Conservation (phyloP, 2,888 invertebrate species). For the Lacanobia oleracea region DNA sequence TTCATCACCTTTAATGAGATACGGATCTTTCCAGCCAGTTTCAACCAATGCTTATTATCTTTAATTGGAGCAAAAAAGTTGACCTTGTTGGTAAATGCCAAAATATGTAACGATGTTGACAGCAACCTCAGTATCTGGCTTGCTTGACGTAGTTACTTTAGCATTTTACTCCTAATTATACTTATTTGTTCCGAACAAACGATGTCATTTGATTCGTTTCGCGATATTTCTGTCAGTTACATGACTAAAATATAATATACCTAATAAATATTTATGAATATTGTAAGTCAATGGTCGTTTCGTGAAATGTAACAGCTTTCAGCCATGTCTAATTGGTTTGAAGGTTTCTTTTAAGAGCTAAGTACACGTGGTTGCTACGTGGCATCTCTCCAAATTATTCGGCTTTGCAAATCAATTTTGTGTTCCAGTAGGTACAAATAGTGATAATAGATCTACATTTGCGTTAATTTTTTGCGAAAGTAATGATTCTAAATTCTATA, state of each 20-base stretch:
- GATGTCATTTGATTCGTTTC: constrained; percentile 30
- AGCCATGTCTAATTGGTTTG: neutral
- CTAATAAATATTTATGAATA: neutral
- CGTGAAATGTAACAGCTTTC: constrained; percentile 9
- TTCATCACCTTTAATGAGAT: constrained; percentile 17
- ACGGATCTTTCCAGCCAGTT: constrained; percentile 34
- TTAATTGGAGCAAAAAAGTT: constrained; percentile 50
- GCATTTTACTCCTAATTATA: constrained; percentile 25
- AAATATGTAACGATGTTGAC: constrained; percentile 47
- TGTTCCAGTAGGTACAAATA: neutral
- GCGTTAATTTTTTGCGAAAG: neutral
- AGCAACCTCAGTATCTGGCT: constrained; percentile 7
- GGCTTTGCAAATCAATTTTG: constrained; percentile 4
- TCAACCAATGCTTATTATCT: constrained; percentile 28
- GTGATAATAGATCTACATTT: neutral
- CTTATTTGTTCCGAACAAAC: constrained; percentile 16
- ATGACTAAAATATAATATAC: constrained; percentile 25
- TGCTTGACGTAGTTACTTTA: constrained; percentile 11
- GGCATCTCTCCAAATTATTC: constrained; percentile 12
- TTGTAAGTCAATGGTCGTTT: neutral
- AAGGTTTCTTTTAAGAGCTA: constrained; percentile 2
- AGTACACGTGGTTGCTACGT: constrained; percentile 4
- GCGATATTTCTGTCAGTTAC: constrained; percentile 11
- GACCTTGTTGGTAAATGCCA: constrained; percentile 53
- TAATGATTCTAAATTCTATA: too few species aligned